These are phyloP conservation scores for Oophaga pumilio DNA, from an alignment of 2,113 vertebrate species.

Conservation along the genomic window DNA sequence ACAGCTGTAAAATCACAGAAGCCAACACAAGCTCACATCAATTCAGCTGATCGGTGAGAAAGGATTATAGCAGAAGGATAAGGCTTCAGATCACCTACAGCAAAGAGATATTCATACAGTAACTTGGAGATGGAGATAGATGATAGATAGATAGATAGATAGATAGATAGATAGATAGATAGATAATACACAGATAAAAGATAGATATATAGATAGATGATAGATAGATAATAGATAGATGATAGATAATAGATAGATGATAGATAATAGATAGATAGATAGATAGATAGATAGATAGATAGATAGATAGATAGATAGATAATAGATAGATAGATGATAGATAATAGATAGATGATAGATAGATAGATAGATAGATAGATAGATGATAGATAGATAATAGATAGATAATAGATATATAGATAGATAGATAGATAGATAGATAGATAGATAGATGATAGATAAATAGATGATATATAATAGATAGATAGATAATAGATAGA, in stretches of 20 bases:
- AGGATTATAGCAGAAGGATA: no score
- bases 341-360: not conserved
- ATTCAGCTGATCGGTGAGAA: no score
- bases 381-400: not conserved
- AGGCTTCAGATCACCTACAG: no score
- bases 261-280: not conserved
- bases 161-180: not conserved
- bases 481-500: not conserved
- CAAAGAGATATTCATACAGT: no score
- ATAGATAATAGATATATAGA: not conserved
- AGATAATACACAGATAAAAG: not conserved
- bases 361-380: not conserved
- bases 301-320: not conserved
- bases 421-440: not conserved
- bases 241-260: not conserved
- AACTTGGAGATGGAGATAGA: not conserved
- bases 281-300: not conserved
- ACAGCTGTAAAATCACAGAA: no score
- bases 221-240: not conserved
- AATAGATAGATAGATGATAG: not conserved
- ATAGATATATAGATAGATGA: not conserved
- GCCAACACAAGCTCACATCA: no score
- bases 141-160: not conserved
- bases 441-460: not conserved
- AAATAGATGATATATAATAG: no score